Evolutionary conservation across 92 coral and sea anemone genomes (phyloP), one percentile per base, ranked within the genome.

Genomic region (Pocillopora grandis): DNA sequence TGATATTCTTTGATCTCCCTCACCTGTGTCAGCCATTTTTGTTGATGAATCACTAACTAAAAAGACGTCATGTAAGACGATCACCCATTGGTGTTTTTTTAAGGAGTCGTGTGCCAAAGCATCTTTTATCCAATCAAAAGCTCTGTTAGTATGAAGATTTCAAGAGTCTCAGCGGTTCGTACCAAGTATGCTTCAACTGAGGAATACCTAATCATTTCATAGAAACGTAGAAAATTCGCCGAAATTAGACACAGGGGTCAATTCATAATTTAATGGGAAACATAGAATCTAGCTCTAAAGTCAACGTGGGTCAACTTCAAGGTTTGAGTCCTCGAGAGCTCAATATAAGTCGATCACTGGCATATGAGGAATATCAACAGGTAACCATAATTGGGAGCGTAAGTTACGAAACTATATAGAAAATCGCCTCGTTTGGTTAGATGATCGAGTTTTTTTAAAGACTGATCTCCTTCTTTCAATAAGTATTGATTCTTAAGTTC

Each of bases 311-410:
- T 67, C 98, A 94, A 57, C 56, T 95, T 52, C 91, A 85, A 57
- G 95, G 94, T 1, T 72, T 84, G 74, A 78, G 85, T 27, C 91
- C 98, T 9, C 95, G 97, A 18, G 95, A 91, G 82, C 93, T 95
- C 21, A 93, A 95, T 61, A 84, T 95, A 27, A 95, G 98, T 89
- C 91, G 98, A 67, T 85, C 91, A 36, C 71, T 96, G n/a, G 88
- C 90, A 10, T 91, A 93, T 58, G 95, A 94, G 67, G 92, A 96
- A 57, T 93, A 89, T 72, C 94, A 93, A 81, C 84, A 91, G 87
- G 97, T 93, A 58, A 23, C 91, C 58, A 27, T 1, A n/a, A 55
- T 67, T 80, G 17, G 58, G 17, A 66, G 52, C 52, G 8, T 42
- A 42, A 42, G 52, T 42, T 42, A 42, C 2, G 52, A 42, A 42